Evolutionary conservation across 2,113 vertebrate species (phyloP).

Genomic region (Sander lucioperca): DNA sequence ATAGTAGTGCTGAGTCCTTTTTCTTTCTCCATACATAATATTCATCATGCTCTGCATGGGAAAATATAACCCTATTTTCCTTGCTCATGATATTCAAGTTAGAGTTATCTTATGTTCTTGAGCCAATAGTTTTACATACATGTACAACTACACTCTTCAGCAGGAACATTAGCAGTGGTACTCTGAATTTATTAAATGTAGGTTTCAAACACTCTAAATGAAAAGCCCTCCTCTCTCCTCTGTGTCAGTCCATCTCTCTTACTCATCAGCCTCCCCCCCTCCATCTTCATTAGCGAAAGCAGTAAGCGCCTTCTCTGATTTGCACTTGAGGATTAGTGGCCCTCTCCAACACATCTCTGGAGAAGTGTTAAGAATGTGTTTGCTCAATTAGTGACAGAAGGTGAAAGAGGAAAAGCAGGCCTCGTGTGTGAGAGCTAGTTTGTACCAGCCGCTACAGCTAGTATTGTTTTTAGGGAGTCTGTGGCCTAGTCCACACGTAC

Average conservation of each 20-base stretch:
- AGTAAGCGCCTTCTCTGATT: slow-evolving; percentile 59
- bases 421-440: neutral
- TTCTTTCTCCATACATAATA: slow-evolving; percentile 22
- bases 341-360: slow-evolving; percentile 47
- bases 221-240: slow-evolving; percentile 46
- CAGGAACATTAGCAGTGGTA: neutral
- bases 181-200: neutral
- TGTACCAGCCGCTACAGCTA: no score
- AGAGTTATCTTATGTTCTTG: slow-evolving; percentile 15
- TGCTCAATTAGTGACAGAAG: slow-evolving; percentile 29
- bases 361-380: slow-evolving; percentile 48
- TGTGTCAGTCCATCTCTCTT: slow-evolving; percentile 27
- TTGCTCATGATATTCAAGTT: slow-evolving; percentile 21
- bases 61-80: slow-evolving; percentile 18
- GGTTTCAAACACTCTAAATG: slow-evolving; percentile 27
- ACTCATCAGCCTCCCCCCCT: slow-evolving; percentile 47
- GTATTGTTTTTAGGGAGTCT: no score
- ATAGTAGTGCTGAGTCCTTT: neutral
- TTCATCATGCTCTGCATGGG: slow-evolving; percentile 28
- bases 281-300: slow-evolving; percentile 63
- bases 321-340: slow-evolving; percentile 63
- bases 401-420: slow-evolving; percentile 20
- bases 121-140: slow-evolving; percentile 12
- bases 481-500: no score
- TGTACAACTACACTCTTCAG: neutral